Base-by-base conservation (phyloP, 2,888 invertebrate genomes). In the Temnothorax ravouxi region DNA sequence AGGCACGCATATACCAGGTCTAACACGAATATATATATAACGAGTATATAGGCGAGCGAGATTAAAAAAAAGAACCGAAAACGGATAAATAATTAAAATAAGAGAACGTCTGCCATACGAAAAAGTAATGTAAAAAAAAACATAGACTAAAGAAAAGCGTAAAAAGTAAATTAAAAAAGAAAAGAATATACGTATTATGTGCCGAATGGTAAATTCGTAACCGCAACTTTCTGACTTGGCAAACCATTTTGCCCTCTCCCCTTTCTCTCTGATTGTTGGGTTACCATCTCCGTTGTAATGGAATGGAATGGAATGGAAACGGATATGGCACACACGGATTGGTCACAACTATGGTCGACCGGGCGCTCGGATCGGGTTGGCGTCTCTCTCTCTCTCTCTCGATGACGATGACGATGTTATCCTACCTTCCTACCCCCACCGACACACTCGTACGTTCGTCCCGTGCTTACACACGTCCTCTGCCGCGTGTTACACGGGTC, bases 231-330 rank as follows among this genome's bases (percentile, higher is more conserved):
- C 95, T 96, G 96, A 96, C 96, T 96, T 96, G 96, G 96, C 96
- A 96, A 96, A 96, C 96, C 95, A 95, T 95, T 95, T 96, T 96
- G 96, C 96, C 96, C 96, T 96, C 96, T 96, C 96, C 95, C 95
- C 95, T 95, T 96, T 96, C 95, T 96, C 96, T 96, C 96, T 96
- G 96, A 96, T 96, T 96, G 96, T 96, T 96, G 96, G 96, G 95
- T 95, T 95, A 95, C 95, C 95, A 95, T 95, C 95, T 95, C 95
- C 95, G 95, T 71, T 89, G 91, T 95, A 94, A 95, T 95, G 95
- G 95, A 95, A 94, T 93, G 94, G 92, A 92, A 93, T 93, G 93
- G 93, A 93, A 93, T 90, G 93, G 93, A 91, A 90, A 88, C 89
- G 93, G 93, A 92, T 91, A 88, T 91, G 92, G 90, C 90, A 89